Evolutionary conservation across 2,797 vertebrate species (phyloP), one percentile per base, ranked within the genome.

Genomic region (Rachycentron canadum): DNA sequence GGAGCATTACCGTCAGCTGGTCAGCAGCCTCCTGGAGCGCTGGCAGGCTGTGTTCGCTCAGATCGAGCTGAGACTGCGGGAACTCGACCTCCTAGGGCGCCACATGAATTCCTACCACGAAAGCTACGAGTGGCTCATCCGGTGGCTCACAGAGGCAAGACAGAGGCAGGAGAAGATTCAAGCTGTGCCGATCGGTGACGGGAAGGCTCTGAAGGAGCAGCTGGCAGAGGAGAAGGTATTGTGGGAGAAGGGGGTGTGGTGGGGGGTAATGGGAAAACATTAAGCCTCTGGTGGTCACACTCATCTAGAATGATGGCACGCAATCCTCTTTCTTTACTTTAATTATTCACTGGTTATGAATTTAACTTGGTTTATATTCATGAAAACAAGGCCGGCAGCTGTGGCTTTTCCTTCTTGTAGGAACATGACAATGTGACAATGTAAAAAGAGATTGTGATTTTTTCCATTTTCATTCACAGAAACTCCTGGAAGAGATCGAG

Each of bases 401-500:
- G 13, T 26, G 12, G 19, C 2, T 38, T 8, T 47, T 25, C 1
- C 5, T 1, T 69, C 17, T 49, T 21, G 21, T n/a, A 6, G 0
- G n/a, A 28, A 23, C 10, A 12, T 3, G 13, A n/a, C n/a, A n/a
- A n/a, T n/a, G 3, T 32, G n/a, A 28, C 16, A 64, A 25, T 59
- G 19, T 57, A 7, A 65, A 41, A 50, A 59, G 5, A 38, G 7
- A 38, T 11, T 34, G 59, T 40, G 34, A 13, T 30, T 61, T 8
- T 45, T 75, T 66, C 73, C 5, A 21, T 43, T 61, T 36, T 5
- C 34, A 23, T 47, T 40, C 65, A 3, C 92, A 99, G 98, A 95
- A 96, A 90, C 96, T 99, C 8, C 87, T 98, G 80, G 96, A 96
- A 30, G 98, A 98, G 56, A 96, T 98, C 0, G 96, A 97, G 77